A percentile compares a stretch with the other conserved stretches of the same genome.
Conservation (phyloP, 2,113 vertebrate genomes). For the Zosterops pallidus region DNA sequence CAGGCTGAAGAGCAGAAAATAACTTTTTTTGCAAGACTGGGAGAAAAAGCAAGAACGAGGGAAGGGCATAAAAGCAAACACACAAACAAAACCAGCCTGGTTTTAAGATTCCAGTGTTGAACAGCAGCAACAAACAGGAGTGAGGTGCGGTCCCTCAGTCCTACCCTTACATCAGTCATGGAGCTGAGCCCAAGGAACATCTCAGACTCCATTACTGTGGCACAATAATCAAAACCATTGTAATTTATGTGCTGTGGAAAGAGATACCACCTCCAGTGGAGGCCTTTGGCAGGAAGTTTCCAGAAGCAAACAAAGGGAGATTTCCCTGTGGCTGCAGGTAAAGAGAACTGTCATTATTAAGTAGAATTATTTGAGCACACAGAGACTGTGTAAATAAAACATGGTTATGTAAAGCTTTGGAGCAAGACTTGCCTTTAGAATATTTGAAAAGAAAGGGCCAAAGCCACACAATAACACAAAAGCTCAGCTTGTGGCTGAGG, state of each 20-base stretch:
- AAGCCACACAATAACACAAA: not conserved
- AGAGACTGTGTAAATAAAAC: not conserved
- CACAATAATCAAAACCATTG: not conserved
- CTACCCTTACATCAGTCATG: not conserved
- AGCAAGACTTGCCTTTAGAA: not conserved
- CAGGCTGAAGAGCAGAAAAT: not conserved
- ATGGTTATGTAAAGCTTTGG: not conserved
- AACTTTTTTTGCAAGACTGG: not conserved
- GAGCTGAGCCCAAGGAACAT: not conserved
- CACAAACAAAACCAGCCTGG: not conserved
- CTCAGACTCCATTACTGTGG: not conserved
- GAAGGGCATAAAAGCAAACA: not conserved
- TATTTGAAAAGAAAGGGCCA: not conserved
- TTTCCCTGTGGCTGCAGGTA: not conserved
- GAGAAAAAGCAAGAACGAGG: not conserved
- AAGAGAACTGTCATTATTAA: not conserved
- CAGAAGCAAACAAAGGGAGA: not conserved
- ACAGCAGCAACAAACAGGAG: not conserved
- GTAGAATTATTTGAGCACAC: not conserved
- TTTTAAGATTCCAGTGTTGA: not conserved
- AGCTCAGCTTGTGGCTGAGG: not conserved
- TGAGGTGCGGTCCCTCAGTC: not conserved
- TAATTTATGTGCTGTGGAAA: conserved; percentile 4
- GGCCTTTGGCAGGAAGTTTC: not conserved
- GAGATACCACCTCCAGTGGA: not conserved